Conservation (phyloP, 2,888 invertebrate species). For the Hypercompe scribonia region DNA sequence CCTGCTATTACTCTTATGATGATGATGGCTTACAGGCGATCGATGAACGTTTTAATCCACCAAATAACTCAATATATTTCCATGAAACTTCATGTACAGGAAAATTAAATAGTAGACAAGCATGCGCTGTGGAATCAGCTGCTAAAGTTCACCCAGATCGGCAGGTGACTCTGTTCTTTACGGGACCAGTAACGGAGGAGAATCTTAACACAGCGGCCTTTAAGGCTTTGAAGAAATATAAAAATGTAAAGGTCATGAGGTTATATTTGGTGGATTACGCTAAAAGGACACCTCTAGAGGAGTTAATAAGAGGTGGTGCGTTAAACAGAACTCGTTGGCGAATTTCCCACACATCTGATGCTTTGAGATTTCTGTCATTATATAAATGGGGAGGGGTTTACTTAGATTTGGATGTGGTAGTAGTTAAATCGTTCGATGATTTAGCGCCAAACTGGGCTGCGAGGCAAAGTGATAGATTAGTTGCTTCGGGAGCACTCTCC, state of each 20-base stretch:
- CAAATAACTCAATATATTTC: constrained; percentile 13
- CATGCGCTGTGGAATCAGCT: constrained; percentile 27
- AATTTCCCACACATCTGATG: constrained; percentile 43
- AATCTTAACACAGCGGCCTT: neutral
- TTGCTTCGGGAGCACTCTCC: constrained; percentile 19
- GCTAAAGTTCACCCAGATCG: constrained; percentile 19
- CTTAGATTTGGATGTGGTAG: constrained; percentile 46
- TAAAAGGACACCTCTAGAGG: constrained; percentile 35
- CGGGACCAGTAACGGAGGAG: neutral
- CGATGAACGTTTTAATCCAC: neutral
- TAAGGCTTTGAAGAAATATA: constrained; percentile 23
- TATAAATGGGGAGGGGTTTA: constrained; percentile 51
- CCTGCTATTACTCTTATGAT: constrained; percentile 3
- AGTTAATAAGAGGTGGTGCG: constrained; percentile 21
- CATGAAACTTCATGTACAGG: constrained; percentile 23
- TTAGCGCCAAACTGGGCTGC: constrained; percentile 43
- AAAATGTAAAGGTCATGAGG: constrained; percentile 36
- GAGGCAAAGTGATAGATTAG: constrained; percentile 17
- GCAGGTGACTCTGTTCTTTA: constrained; percentile 12
- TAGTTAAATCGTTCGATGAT: constrained; percentile 43
- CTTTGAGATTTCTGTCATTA: constrained; percentile 43
- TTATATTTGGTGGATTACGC: constrained; percentile 38
- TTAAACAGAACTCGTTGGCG: constrained; percentile 27
- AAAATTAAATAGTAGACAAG: constrained; percentile 17
- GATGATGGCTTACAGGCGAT: constrained; percentile 2